Conservation (phyloP, 2,113 vertebrate species). For the Mohoua ochrocephala region DNA sequence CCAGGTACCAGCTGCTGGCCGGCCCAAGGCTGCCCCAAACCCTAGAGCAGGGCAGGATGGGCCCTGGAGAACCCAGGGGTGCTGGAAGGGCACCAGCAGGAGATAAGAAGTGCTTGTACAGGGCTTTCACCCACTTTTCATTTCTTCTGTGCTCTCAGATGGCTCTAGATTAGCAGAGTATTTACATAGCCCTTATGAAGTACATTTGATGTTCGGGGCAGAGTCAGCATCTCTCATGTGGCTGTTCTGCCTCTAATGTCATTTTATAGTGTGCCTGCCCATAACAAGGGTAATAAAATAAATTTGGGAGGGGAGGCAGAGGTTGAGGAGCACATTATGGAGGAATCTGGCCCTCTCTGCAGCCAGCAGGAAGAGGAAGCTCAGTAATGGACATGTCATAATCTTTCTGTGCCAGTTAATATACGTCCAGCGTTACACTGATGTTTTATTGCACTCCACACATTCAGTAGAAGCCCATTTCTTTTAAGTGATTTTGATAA, state of each 20-base stretch:
- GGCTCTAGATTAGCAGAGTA: not conserved
- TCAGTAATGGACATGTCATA: conserved; percentile 21
- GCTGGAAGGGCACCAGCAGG: not conserved
- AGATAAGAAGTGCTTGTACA: not conserved
- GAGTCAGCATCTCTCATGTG: conserved; percentile 16
- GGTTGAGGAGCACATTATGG: not conserved
- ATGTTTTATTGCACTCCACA: conserved; percentile 59
- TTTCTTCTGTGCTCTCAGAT: not conserved
- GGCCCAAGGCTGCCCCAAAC: not conserved
- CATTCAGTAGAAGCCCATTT: conserved; percentile 34
- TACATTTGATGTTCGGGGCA: conserved; percentile 14
- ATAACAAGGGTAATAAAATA: conserved; percentile 43
- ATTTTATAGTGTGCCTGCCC: not conserved
- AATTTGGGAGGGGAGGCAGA: not conserved
- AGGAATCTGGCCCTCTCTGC: not conserved
- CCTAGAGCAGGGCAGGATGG: not conserved
- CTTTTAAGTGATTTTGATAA: conserved; percentile 60
- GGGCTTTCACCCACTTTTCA: not conserved
- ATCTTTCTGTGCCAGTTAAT: conserved; percentile 39
- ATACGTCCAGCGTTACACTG: conserved; percentile 24
- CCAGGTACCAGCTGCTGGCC: not conserved
- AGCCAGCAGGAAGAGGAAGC: not conserved
- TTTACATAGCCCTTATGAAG: conserved; percentile 4
- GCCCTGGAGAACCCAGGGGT: too few species aligned
- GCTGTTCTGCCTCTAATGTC: not conserved